Evolutionary conservation across 2,797 vertebrate genomes (phyloP).

Genomic region (Halcyon leucocephala): DNA sequence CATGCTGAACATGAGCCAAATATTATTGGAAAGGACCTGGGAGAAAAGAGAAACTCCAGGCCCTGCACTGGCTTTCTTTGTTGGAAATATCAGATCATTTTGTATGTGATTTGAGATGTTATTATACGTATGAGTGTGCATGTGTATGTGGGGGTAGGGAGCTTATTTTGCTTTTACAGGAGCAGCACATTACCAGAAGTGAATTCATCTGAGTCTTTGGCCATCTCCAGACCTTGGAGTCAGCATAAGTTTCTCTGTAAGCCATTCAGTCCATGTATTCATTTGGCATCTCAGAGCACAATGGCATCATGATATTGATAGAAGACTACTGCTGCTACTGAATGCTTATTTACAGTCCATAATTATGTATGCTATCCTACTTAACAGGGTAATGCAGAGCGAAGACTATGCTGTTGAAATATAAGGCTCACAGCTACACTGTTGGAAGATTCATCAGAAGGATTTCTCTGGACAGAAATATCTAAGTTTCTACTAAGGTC

Average conservation of each 20-base stretch:
- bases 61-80: constrained; percentile 72
- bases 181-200: constrained; percentile 17
- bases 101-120: constrained; percentile 48
- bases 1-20: constrained; percentile 74
- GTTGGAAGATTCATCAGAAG: neutral
- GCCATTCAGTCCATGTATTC: neutral
- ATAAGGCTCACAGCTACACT: neutral
- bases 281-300: neutral
- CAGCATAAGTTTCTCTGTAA: neutral
- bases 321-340: neutral
- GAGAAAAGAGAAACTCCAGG: constrained; percentile 83
- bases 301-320: neutral
- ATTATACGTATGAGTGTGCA: constrained; percentile 14
- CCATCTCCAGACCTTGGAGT: neutral
- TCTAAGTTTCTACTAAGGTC: neutral
- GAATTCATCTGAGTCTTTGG: constrained; percentile 22
- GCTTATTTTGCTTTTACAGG: constrained; percentile 52
- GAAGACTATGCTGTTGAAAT: neutral
- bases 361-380: neutral
- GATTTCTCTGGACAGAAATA: neutral
- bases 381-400: neutral
- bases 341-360: neutral
- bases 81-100: constrained; percentile 70
- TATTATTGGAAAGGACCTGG: constrained; percentile 76
- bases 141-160: neutral